Evolutionary conservation across 2,888 invertebrate species (phyloP).

Genomic region (Agrypnus murinus): DNA sequence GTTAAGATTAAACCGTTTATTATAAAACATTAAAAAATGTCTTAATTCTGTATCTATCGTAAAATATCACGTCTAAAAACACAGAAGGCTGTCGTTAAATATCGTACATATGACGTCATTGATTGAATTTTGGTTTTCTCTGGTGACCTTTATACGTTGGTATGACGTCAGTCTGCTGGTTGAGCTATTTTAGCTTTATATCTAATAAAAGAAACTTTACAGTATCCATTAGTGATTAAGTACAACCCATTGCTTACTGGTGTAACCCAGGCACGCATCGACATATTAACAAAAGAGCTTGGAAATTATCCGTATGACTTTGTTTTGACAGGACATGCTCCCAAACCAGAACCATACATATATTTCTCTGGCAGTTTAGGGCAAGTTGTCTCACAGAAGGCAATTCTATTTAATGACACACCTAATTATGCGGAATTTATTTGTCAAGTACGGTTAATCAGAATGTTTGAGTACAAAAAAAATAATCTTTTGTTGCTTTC

Average conservation of each 20-base stretch:
- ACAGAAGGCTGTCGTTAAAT: no score
- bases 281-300: conserved; percentile 57
- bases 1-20: no score
- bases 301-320: conserved; percentile 62
- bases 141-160: no score
- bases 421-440: conserved; percentile 58
- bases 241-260: conserved; percentile 61
- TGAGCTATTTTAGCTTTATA: not conserved
- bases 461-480: not conserved
- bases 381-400: conserved; percentile 52
- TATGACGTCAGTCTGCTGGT: no score
- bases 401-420: conserved; percentile 59
- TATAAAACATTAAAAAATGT: no score
- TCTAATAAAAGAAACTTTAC: conserved; percentile 28
- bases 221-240: conserved; percentile 57
- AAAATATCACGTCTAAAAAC: no score
- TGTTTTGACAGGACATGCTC: conserved; percentile 58
- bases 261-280: conserved; percentile 52
- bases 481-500: conserved; percentile 25
- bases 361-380: conserved; percentile 62
- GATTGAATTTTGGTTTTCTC: no score
- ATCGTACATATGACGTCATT: no score
- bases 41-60: no score
- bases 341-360: conserved; percentile 60
- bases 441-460: conserved; percentile 55